phyloP scores from a whole-genome alignment of 64 coral and sea anemone species.

The Pachyseris speciosa region DNA sequence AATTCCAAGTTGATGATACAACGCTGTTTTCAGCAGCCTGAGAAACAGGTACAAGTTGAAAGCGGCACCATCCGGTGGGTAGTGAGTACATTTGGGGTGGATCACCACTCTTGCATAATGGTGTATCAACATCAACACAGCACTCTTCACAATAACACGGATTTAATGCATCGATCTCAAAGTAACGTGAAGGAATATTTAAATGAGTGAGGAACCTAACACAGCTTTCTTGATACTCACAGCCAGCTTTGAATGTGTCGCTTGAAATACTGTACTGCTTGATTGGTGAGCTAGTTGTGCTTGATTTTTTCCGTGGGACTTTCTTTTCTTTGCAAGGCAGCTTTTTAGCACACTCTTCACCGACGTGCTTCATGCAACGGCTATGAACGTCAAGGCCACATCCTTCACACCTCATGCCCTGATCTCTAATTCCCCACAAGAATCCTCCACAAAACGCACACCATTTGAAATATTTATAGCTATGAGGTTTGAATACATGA shows the following conservation, averaged over 20 bases:
- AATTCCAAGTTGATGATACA: conserved; percentile 74
- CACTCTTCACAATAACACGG: conserved; percentile 98
- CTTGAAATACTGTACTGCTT: conserved; percentile 54
- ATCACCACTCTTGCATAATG: conserved; percentile 88
- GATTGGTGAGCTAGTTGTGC: conserved; percentile 12
- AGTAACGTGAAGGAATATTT: conserved; percentile 68
- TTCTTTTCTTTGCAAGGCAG: conserved; percentile 58
- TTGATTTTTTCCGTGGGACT: conserved; percentile 47
- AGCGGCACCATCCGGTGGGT: conserved; percentile 93
- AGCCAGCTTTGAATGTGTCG: conserved; percentile 75
- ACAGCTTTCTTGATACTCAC: conserved; percentile 93
- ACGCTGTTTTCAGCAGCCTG: conserved; percentile 5
- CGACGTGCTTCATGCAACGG: conserved; percentile 71
- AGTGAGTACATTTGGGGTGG: conserved; percentile 94
- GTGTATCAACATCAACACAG: conserved; percentile 96
- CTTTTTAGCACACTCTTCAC: conserved; percentile 60
- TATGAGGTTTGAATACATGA: conserved; percentile 82
- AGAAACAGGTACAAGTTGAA: conserved; percentile 56
- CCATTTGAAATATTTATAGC: conserved; percentile 99
- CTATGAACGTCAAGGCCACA: conserved; percentile 95
- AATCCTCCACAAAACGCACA: conserved; percentile 91
- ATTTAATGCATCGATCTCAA: conserved; percentile 88
- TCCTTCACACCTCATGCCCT: conserved; percentile 89
- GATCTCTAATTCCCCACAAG: conserved; percentile 96
- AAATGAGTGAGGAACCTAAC: conserved; percentile 83